These are phyloP conservation scores for Chrysemys picta DNA, from an alignment of 2,113 vertebrate species.

Conservation along the genomic window DNA sequence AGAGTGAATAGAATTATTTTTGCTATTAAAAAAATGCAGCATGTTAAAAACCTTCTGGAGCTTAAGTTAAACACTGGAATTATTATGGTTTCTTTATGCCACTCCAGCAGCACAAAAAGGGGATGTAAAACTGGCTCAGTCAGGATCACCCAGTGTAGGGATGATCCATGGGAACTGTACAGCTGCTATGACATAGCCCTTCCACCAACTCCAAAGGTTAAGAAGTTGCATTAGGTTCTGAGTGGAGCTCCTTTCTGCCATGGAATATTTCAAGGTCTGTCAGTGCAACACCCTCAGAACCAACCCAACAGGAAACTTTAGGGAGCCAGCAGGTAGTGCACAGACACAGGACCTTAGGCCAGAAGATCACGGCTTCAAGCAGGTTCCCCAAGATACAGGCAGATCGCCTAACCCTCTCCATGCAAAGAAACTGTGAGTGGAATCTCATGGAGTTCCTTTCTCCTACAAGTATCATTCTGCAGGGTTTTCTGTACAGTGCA, in stretches of 20 bases:
- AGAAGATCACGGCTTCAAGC: not conserved
- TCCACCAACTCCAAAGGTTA: not conserved
- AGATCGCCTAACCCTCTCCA: not conserved
- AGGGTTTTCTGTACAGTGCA: not conserved
- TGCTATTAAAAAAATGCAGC: not conserved
- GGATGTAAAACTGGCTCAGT: not conserved
- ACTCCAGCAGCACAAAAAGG: not conserved
- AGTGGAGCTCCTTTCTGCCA: not conserved
- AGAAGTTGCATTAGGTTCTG: not conserved
- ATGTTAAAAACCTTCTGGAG: not conserved
- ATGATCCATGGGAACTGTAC: not conserved
- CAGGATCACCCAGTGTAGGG: too few species aligned
- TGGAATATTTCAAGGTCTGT: not conserved
- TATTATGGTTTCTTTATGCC: not conserved
- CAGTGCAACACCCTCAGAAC: not conserved
- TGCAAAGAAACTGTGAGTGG: not conserved
- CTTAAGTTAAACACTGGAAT: not conserved
- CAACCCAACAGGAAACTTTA: not conserved
- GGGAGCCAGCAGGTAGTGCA: not conserved
- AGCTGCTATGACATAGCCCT: not conserved
- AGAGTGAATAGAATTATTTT: not conserved
- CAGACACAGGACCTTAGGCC: fast-evolving
- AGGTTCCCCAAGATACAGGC: not conserved
- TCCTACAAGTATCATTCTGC: not conserved
- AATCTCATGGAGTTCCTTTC: not conserved